phyloP scores from a whole-genome alignment of 92 coral and sea anemone genomes.

The Porites lobata region DNA sequence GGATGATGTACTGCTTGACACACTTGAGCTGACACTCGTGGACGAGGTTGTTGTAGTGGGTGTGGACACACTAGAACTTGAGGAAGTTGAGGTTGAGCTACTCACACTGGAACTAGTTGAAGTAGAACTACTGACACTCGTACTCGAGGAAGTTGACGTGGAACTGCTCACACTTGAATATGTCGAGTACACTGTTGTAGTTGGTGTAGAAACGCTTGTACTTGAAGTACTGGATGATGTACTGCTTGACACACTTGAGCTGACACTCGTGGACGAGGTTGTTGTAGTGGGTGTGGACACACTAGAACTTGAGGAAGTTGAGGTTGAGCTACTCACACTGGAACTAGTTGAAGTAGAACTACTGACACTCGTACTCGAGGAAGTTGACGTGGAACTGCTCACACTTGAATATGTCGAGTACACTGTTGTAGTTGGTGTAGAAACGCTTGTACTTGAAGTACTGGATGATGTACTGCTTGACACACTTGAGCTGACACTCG shows the following conservation, averaged over 20 bases:
- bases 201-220: slow-evolving; percentile 38
- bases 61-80: slow-evolving; percentile 33
- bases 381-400: too few species aligned
- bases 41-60: slow-evolving; percentile 41
- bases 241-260: background rate
- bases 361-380: too few species aligned
- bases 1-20: background rate
- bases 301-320: slow-evolving; percentile 9
- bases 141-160: background rate
- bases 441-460: too few species aligned
- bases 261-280: background rate
- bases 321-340: background rate
- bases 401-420: too few species aligned
- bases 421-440: too few species aligned
- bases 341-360: too few species aligned
- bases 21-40: slow-evolving; percentile 15
- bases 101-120: too few species aligned
- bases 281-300: background rate
- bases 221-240: background rate
- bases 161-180: background rate
- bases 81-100: background rate
- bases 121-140: background rate
- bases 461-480: too few species aligned
- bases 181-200: slow-evolving; percentile 18
- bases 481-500: too few species aligned